Conservation (phyloP, 2,113 vertebrate species). For the Aegithalos caudatus region DNA sequence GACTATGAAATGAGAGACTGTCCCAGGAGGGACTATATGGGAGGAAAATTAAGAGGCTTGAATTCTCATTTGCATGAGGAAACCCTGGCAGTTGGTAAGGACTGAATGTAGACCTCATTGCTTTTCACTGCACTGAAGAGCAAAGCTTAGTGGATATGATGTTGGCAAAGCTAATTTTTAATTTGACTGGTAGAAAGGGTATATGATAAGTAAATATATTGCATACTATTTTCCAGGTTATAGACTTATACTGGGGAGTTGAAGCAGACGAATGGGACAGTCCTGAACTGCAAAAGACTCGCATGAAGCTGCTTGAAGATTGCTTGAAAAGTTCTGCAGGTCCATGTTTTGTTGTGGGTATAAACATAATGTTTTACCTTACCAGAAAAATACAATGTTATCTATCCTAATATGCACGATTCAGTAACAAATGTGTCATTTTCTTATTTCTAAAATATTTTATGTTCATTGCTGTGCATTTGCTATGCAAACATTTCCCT, state of each 20-base stretch:
- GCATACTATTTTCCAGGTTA: slow-evolving; percentile 78
- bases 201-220: neutral
- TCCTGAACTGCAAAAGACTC: slow-evolving; percentile 89
- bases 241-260: slow-evolving; percentile 97
- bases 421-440: neutral
- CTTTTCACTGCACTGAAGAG: neutral
- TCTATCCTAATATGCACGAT: neutral
- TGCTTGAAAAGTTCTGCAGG: slow-evolving; percentile 96
- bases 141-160: neutral
- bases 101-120: neutral
- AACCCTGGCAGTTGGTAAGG: neutral
- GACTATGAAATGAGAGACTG: neutral
- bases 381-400: neutral
- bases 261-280: slow-evolving; percentile 92
- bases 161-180: neutral
- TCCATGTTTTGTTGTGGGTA: slow-evolving; percentile 99
- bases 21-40: neutral
- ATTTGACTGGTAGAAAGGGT: neutral
- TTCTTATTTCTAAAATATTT: neutral
- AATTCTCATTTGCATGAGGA: neutral
- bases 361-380: slow-evolving; percentile 74
- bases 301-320: slow-evolving; percentile 95
- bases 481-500: neutral
- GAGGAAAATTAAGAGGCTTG: neutral
- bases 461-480: neutral